phyloP scores from a whole-genome alignment of 2,113 vertebrate species.

The Nestor notabilis region DNA sequence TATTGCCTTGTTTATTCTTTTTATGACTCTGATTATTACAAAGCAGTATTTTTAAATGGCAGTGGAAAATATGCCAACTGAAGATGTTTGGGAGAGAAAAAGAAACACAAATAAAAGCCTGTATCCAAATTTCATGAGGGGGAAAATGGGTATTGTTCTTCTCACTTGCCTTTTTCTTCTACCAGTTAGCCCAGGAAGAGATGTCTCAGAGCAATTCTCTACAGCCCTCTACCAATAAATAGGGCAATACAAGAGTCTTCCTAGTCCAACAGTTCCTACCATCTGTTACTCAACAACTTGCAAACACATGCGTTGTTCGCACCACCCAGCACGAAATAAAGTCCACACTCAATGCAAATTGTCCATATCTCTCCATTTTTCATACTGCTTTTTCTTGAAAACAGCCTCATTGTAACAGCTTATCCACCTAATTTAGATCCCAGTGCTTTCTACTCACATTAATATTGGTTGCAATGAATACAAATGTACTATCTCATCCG shows the following conservation, averaged over 20 bases:
- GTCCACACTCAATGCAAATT: neutral
- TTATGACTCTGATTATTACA: neutral
- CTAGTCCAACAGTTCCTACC: neutral
- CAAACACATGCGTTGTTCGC: neutral
- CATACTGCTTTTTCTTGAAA: neutral
- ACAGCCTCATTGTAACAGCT: neutral
- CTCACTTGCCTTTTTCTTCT: neutral
- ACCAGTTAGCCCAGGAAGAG: neutral
- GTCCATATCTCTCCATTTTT: neutral
- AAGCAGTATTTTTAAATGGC: neutral
- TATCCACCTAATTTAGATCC: conserved; percentile 24
- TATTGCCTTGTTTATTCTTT: neutral
- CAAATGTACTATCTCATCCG: neutral
- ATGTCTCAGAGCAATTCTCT: neutral
- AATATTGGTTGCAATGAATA: neutral
- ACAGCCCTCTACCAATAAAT: neutral
- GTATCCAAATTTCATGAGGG: neutral
- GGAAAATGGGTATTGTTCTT: neutral
- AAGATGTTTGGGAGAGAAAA: neutral
- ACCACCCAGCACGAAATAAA: conserved; percentile 37
- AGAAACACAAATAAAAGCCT: neutral
- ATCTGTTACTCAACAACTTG: neutral
- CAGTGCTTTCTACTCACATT: conserved; percentile 16
- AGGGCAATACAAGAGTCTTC: neutral
- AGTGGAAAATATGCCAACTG: neutral